phyloP scores from a whole-genome alignment of 2,797 vertebrate genomes.

The Percopsis omiscomaycus region DNA sequence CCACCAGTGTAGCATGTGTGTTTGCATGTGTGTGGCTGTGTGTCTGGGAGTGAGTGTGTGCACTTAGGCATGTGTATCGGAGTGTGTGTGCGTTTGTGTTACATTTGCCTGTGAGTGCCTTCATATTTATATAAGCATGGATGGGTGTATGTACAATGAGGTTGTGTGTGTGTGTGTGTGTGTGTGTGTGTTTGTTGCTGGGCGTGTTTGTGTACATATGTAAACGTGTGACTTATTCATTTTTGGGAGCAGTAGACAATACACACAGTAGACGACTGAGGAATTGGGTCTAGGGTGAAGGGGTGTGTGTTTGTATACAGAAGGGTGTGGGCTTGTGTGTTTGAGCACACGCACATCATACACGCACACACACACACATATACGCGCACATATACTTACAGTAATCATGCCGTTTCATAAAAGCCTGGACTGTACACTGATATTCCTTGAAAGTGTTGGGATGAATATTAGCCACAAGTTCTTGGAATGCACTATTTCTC shows the following conservation, averaged over 20 bases:
- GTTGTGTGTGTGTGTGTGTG: constrained; percentile 23
- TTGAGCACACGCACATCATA: constrained; percentile 4
- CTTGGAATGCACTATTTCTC: no score
- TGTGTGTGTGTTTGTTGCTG: constrained; percentile 63
- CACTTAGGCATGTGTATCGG: background rate
- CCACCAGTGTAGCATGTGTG: constrained; percentile 63
- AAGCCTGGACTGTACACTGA: no score
- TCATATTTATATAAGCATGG: constrained; percentile 17
- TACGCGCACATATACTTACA: no score
- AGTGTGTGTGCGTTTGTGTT: background rate
- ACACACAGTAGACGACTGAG: constrained; percentile 18
- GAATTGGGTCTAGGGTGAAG: constrained; percentile 46
- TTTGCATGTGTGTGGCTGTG: constrained; percentile 23
- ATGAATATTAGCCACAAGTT: no score
- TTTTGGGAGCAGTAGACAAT: constrained; percentile 59
- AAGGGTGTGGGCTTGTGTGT: constrained; percentile 4
- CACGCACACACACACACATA: no score
- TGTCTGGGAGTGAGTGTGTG: background rate
- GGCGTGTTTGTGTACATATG: constrained; percentile 72
- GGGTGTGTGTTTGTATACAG: constrained; percentile 20
- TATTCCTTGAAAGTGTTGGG: no score
- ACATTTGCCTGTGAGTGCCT: background rate
- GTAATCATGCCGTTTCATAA: no score
- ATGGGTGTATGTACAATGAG: background rate
- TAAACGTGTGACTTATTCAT: constrained; percentile 77